These are phyloP conservation scores for Morone chrysops DNA, from an alignment of 2,113 vertebrate species.

Conservation along the genomic window DNA sequence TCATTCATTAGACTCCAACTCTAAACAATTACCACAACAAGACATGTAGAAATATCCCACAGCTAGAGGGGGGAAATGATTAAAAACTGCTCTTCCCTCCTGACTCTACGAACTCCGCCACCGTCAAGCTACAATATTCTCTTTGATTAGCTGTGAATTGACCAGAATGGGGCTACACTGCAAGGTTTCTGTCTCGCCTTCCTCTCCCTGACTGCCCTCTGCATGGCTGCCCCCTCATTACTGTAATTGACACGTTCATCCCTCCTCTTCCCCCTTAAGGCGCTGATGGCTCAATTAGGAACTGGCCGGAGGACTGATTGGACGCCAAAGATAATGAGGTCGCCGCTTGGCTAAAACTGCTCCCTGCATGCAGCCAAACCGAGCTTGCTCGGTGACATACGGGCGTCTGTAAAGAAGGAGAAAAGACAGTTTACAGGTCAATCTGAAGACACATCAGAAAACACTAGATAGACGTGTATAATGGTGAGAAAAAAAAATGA, in stretches of 20 bases:
- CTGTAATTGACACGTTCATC: constrained; percentile 79
- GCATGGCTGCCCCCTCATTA: constrained; percentile 79
- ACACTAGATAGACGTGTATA: not conserved
- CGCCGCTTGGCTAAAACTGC: constrained; percentile 53
- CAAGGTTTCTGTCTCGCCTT: constrained; percentile 55
- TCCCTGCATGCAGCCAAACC: constrained; percentile 45
- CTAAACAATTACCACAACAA: constrained; percentile 48
- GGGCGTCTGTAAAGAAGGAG: constrained; percentile 13
- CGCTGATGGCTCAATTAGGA: constrained; percentile 80
- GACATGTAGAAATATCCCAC: constrained; percentile 24
- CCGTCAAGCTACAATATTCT: constrained; percentile 41
- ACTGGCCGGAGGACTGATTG: constrained; percentile 73
- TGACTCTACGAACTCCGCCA: constrained; percentile 33
- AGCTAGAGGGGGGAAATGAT: constrained; percentile 30
- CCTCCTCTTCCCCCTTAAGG: constrained; percentile 74
- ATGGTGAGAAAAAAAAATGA: not conserved
- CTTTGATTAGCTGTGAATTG: constrained; percentile 62
- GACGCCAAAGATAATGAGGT: constrained; percentile 74
- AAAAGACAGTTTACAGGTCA: constrained; percentile 39
- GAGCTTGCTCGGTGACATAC: constrained; percentile 31
- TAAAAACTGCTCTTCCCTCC: constrained; percentile 30
- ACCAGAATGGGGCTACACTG: constrained; percentile 48
- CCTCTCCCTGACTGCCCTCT: constrained; percentile 63
- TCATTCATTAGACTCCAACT: constrained; percentile 25
- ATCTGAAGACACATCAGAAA: constrained; percentile 15